These are phyloP conservation scores for Scaptomyza pallida DNA, from an alignment of 1,140 invertebrate species.

Conservation along the genomic window DNA sequence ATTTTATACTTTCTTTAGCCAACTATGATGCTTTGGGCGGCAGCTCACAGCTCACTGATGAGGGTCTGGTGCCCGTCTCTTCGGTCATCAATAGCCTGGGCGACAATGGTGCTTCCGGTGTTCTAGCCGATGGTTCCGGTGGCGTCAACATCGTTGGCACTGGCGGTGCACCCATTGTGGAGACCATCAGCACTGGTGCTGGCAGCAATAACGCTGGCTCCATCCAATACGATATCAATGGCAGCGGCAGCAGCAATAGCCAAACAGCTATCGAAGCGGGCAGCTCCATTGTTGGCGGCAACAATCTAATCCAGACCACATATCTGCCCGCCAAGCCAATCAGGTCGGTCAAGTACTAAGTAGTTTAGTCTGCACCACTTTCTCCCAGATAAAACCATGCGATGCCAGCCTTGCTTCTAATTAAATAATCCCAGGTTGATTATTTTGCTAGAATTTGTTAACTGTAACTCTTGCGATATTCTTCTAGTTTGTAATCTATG, in stretches of 20 bases:
- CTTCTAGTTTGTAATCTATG: slow-evolving; percentile 41
- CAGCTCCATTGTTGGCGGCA: slow-evolving; percentile 41
- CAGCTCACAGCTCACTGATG: slow-evolving; percentile 59
- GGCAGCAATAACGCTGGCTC: neutral
- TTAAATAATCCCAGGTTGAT: slow-evolving; percentile 23
- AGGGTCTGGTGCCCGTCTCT: slow-evolving; percentile 68
- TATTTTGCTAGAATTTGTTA: slow-evolving; percentile 44
- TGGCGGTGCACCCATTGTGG: slow-evolving; percentile 58
- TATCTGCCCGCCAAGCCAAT: slow-evolving; percentile 71
- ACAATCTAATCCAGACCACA: slow-evolving; percentile 79
- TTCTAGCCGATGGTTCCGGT: slow-evolving; percentile 47
- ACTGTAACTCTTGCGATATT: slow-evolving; percentile 34
- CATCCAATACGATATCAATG: slow-evolving; percentile 33
- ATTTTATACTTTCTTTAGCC: slow-evolving; percentile 34
- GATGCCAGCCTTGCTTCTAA: slow-evolving; percentile 33
- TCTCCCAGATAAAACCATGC: neutral
- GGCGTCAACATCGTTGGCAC: slow-evolving; percentile 63
- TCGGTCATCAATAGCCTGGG: slow-evolving; percentile 75
- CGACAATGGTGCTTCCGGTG: slow-evolving; percentile 64
- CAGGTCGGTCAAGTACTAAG: slow-evolving; percentile 55
- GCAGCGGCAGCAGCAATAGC: slow-evolving; percentile 37
- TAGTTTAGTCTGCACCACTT: neutral
- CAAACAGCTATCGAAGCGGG: slow-evolving; percentile 7
- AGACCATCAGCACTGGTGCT: neutral
- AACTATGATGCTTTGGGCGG: slow-evolving; percentile 79